A percentile compares a stretch with the other conserved stretches of the same genome.
phyloP scores from a whole-genome alignment of 2,113 vertebrate species.

The Cricetomys ansorgei region DNA sequence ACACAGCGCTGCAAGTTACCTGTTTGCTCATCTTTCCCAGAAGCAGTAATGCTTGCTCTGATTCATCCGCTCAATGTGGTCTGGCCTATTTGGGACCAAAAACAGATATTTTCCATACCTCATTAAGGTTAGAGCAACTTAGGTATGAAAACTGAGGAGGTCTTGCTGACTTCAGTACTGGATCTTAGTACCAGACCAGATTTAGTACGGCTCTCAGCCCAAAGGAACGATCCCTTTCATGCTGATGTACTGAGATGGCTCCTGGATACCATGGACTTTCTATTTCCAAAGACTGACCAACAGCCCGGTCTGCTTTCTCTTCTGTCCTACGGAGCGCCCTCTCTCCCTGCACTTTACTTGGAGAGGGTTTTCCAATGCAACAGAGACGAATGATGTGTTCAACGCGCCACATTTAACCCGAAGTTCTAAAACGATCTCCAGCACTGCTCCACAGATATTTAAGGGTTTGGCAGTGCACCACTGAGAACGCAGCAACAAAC shows the following conservation, averaged over 20 bases:
- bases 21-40: neutral
- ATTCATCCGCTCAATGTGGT: neutral
- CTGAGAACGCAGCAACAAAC: neutral
- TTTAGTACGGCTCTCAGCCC: neutral
- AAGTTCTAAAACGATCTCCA: conserved; percentile 34
- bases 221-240: neutral
- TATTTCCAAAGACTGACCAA: neutral
- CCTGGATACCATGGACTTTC: neutral
- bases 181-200: too few species aligned
- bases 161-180: neutral
- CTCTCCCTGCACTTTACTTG: neutral
- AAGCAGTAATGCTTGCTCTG: neutral
- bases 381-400: neutral
- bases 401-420: neutral
- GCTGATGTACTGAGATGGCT: neutral
- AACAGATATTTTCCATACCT: neutral
- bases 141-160: neutral
- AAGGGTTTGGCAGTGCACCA: neutral
- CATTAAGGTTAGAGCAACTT: neutral
- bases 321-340: neutral
- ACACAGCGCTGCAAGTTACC: neutral
- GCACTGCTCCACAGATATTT: neutral
- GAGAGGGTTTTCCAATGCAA: neutral
- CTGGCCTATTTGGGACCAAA: neutral
- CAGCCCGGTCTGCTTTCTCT: neutral